These are phyloP conservation scores for Cerceris rybyensis DNA, from an alignment of 2,888 invertebrate species.

Conservation along the genomic window DNA sequence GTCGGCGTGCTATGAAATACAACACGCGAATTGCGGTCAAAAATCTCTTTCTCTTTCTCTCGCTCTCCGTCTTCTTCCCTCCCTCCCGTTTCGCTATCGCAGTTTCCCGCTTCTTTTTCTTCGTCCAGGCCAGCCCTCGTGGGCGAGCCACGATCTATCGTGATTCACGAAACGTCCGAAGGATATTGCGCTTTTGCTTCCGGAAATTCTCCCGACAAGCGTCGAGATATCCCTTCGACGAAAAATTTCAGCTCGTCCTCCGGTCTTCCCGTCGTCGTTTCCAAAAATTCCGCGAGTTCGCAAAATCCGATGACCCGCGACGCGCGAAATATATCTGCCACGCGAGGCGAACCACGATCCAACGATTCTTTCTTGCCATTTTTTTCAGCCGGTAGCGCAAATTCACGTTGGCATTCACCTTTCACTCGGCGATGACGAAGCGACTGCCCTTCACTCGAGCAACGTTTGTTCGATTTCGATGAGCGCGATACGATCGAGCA, in stretches of 20 bases:
- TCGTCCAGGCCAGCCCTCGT: conserved; percentile 2
- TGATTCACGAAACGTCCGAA: conserved; percentile 28
- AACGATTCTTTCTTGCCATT: neutral
- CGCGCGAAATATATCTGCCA: no score
- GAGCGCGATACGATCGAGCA: conserved; percentile 18
- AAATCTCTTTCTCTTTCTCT: conserved; percentile 10
- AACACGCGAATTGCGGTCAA: conserved; percentile 56
- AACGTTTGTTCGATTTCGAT: conserved; percentile 32
- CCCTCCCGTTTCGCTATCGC: neutral
- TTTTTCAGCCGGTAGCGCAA: conserved; percentile 1
- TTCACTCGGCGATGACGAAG: conserved; percentile 51
- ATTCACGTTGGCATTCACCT: conserved; percentile 46
- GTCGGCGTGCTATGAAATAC: conserved; percentile 23
- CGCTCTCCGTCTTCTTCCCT: neutral
- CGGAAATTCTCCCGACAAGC: conserved; percentile 15
- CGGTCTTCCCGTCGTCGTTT: neutral
- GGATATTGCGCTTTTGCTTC: conserved; percentile 54
- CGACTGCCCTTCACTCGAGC: conserved; percentile 54
- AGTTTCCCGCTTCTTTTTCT: neutral
- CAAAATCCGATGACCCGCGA: no score
- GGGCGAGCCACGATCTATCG: neutral
- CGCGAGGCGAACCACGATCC: no score
- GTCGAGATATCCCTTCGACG: neutral
- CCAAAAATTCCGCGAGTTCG: no score
- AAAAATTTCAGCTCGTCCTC: conserved; percentile 2